phyloP scores from a whole-genome alignment of 2,888 invertebrate species.

The Gonocerus acuteangulatus region DNA sequence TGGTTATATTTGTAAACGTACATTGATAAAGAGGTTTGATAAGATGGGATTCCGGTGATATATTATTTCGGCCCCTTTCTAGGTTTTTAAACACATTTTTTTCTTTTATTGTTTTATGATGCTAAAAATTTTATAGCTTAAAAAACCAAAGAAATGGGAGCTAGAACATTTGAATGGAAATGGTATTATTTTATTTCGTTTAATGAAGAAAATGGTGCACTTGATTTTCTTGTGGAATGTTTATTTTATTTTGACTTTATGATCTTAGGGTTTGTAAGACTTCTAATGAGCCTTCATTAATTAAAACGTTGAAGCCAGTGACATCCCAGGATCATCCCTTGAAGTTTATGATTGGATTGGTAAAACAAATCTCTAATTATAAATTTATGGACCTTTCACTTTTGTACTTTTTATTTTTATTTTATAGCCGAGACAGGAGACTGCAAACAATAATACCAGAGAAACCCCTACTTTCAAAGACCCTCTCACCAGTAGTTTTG shows the following conservation, averaged over 20 bases:
- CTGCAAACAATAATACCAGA: not conserved
- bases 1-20: too few species aligned
- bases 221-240: not conserved
- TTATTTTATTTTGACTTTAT: not conserved
- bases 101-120: too few species aligned
- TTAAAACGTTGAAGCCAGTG: not conserved
- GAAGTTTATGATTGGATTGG: not conserved
- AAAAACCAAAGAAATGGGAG: not conserved
- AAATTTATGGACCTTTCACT: not conserved
- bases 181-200: not conserved
- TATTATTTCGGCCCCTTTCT: too few species aligned
- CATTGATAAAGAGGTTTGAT: too few species aligned
- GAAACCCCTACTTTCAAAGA: constrained; percentile 41
- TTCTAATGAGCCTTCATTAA: not conserved
- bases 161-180: constrained; percentile 16
- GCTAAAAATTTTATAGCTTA: too few species aligned
- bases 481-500: constrained; percentile 52
- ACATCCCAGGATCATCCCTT: constrained; percentile 4
- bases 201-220: not conserved
- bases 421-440: not conserved
- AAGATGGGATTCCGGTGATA: too few species aligned
- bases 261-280: constrained; percentile 12
- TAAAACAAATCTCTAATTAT: not conserved
- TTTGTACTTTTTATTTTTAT: not conserved
- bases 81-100: too few species aligned